Percentiles rank a stretch among this genome's conserved stretches.
phyloP scores from a whole-genome alignment of 2,888 invertebrate species.

The Selenia dentaria region DNA sequence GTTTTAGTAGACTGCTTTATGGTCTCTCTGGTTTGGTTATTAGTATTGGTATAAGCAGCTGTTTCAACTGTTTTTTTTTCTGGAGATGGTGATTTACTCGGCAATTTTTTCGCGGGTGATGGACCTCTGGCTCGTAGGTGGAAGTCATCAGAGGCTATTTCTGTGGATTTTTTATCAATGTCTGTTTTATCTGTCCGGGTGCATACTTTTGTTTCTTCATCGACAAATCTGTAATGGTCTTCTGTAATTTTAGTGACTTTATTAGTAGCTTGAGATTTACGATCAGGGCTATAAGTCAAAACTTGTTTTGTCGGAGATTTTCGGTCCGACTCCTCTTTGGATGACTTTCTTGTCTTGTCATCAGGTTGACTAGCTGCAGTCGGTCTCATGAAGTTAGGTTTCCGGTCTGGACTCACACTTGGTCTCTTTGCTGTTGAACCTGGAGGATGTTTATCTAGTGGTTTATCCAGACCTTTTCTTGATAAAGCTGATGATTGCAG shows the following conservation, averaged over 20 bases:
- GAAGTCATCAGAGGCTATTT: constrained; percentile 8
- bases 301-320: constrained; percentile 40
- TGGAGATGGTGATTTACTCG: constrained; percentile 53
- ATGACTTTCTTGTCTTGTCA: constrained; percentile 32
- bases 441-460: constrained; percentile 7
- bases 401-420: constrained; percentile 45
- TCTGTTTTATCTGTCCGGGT: constrained; percentile 45
- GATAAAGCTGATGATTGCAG: constrained; percentile 9
- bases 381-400: constrained; percentile 61
- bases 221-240: constrained; percentile 68
- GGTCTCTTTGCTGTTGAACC: constrained; percentile 17
- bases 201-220: constrained; percentile 73
- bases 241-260: constrained; percentile 48
- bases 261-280: constrained; percentile 28
- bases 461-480: not conserved
- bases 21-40: constrained; percentile 29
- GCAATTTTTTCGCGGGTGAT: constrained; percentile 42
- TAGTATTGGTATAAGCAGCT: constrained; percentile 6
- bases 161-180: too few relatives aligned
- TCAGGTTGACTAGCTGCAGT: constrained; percentile 46
- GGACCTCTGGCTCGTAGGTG: constrained; percentile 31
- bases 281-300: constrained; percentile 42
- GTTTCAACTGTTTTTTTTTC: constrained; percentile 39
- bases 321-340: constrained; percentile 40
- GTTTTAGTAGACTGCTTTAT: too few relatives aligned